Conservation (phyloP, 2,888 invertebrate species). For the Melanchra persicariae region DNA sequence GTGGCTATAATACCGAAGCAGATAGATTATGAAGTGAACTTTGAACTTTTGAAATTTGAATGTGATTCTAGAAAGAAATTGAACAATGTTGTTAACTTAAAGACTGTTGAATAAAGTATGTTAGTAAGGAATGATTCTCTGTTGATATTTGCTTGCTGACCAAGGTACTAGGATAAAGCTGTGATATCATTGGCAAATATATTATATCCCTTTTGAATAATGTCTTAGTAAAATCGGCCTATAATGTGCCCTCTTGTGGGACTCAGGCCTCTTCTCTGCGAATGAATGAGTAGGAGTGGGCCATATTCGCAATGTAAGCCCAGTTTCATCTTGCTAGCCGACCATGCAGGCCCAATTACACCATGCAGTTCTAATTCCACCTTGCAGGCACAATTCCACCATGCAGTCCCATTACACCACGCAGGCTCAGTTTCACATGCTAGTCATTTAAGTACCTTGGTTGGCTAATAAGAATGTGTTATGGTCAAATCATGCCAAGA, state of each 20-base stretch:
- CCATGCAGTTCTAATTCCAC: neutral
- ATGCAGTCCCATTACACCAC: too few relatives aligned
- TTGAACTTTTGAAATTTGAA: slow-evolving; percentile 14
- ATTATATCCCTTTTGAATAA: too few relatives aligned
- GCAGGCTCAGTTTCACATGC: neutral
- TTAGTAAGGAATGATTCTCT: slow-evolving; percentile 25
- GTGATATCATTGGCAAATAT: neutral
- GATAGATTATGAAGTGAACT: slow-evolving; percentile 14
- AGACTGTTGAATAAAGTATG: slow-evolving; percentile 48
- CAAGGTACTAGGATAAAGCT: neutral
- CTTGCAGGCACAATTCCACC: too few relatives aligned
- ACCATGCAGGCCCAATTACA: too few relatives aligned
- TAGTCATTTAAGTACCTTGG: neutral
- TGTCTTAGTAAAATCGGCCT: neutral
- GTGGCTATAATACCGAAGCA: slow-evolving; percentile 12
- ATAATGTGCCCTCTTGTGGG: neutral
- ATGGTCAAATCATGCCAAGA: neutral
- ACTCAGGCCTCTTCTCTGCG: too few relatives aligned
- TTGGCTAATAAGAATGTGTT: slow-evolving; percentile 11
- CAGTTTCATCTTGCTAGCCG: neutral
- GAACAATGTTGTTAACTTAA: slow-evolving; percentile 38
- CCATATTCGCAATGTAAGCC: neutral
- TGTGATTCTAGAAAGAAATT: slow-evolving; percentile 34
- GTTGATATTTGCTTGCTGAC: neutral
- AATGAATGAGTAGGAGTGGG: neutral